These are phyloP conservation scores for Hirtodrosophila cameraria DNA, from an alignment of 2,888 invertebrate genomes.

Conservation along the genomic window DNA sequence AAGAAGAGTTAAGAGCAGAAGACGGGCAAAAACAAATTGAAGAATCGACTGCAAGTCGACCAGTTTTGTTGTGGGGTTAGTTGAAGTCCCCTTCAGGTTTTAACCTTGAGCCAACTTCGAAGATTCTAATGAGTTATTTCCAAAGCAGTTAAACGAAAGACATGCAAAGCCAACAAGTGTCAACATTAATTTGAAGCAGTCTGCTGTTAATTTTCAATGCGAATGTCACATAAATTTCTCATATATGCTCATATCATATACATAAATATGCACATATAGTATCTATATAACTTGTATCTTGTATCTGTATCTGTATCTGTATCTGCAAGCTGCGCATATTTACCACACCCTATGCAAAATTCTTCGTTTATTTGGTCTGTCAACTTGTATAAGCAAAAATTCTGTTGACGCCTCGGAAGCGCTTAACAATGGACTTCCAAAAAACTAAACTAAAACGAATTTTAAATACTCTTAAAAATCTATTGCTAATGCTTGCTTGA, in stretches of 20 bases:
- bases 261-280: constrained; percentile 22
- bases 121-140: constrained; percentile 65
- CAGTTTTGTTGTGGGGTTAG: constrained; percentile 7
- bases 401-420: constrained; percentile 58
- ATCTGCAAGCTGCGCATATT: constrained; percentile 56
- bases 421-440: constrained; percentile 13
- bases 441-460: constrained; percentile 12
- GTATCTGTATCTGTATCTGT: constrained; percentile 43
- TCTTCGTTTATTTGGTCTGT: constrained; percentile 69
- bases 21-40: constrained; percentile 1
- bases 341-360: constrained; percentile 66
- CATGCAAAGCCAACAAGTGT: constrained; percentile 68
- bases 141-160: constrained; percentile 26
- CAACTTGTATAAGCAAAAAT: constrained; percentile 63
- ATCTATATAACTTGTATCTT: constrained; percentile 39
- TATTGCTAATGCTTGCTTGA: too few species aligned
- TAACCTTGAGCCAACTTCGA: constrained; percentile 56
- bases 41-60: constrained; percentile 11
- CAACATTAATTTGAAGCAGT: constrained; percentile 72
- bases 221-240: constrained; percentile 69
- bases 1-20: constrained; percentile 11
- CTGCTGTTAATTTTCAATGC: constrained; percentile 64
- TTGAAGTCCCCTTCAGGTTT: constrained; percentile 18
- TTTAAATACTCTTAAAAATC: constrained; percentile 16
- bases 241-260: constrained; percentile 54